Conservation (phyloP, 2,797 vertebrate genomes). For the Micromesistius poutassou region DNA sequence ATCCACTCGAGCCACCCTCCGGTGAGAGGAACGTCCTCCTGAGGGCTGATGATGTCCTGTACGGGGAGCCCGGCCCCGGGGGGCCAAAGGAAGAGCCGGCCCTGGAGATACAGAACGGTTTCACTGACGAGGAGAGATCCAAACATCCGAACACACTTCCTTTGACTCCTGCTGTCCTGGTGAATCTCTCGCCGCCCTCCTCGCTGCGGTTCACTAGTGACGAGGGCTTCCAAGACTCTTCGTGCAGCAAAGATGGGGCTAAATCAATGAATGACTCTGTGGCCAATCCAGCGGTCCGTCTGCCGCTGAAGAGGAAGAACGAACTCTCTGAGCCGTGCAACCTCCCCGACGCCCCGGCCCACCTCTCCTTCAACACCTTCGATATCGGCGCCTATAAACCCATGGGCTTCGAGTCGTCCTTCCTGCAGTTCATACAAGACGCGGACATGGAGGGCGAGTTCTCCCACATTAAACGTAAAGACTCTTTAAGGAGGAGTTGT, state of each 20-base stretch:
- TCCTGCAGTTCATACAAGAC: constrained; percentile 95
- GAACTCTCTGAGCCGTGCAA: constrained; percentile 71
- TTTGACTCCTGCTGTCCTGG: constrained; percentile 59
- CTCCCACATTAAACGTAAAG: constrained; percentile 59
- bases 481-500: constrained; percentile 63
- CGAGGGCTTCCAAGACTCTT: constrained; percentile 54
- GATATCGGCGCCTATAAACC: constrained; percentile 90
- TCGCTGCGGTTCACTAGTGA: constrained; percentile 64
- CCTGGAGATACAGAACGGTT: constrained; percentile 26
- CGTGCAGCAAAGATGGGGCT: constrained; percentile 56
- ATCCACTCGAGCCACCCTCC: constrained; percentile 43
- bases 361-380: constrained; percentile 68
- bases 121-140: constrained; percentile 49
- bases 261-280: constrained; percentile 61
- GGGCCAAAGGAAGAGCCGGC: constrained; percentile 50
- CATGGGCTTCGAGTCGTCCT: constrained; percentile 93
- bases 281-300: constrained; percentile 59
- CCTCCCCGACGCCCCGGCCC: constrained; percentile 56
- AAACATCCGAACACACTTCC: constrained; percentile 61
- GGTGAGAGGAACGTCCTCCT: constrained; percentile 63
- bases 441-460: constrained; percentile 72
- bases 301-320: constrained; percentile 82
- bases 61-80: constrained; percentile 60
- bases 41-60: constrained; percentile 69
- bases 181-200: constrained; percentile 74